Percentiles rank a stretch among this genome's conserved stretches.
Evolutionary conservation across 2,888 invertebrate genomes (phyloP).

Genomic region (Drosophila conformis): DNA sequence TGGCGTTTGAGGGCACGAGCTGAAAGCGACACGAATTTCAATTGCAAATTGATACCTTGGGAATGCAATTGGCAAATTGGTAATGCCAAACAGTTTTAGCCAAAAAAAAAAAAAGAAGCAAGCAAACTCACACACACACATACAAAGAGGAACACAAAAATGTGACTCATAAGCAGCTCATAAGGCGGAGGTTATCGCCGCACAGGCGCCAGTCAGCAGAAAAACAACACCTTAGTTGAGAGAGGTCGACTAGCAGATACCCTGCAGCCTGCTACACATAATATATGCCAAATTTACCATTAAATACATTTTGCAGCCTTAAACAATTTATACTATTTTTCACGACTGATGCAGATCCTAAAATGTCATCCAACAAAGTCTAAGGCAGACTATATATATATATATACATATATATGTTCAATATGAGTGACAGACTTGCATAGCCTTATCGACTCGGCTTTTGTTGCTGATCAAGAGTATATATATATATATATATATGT

Average conservation of each 20-base stretch:
- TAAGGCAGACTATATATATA: background rate
- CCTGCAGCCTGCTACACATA: background rate
- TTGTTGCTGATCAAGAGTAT: background rate
- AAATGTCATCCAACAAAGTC: background rate
- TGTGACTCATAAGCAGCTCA: slow-evolving; percentile 39
- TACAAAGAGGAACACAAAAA: background rate
- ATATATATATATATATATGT: too few species aligned
- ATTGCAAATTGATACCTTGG: slow-evolving; percentile 61
- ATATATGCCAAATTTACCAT: background rate
- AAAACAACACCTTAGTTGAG: slow-evolving; percentile 3
- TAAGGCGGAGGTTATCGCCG: slow-evolving; percentile 17
- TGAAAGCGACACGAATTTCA: slow-evolving; percentile 32
- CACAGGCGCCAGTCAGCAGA: slow-evolving; percentile 57
- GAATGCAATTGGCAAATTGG: slow-evolving; percentile 51
- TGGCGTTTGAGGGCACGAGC: slow-evolving; percentile 42
- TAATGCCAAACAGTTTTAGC: slow-evolving; percentile 25
- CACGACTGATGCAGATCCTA: background rate
- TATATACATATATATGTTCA: background rate
- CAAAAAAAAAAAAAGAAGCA: slow-evolving; percentile 8
- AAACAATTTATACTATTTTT: background rate
- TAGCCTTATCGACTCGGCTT: background rate
- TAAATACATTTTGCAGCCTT: background rate
- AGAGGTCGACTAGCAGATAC: background rate
- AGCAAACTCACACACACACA: background rate
- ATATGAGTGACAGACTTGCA: background rate